Conservation (phyloP, 2,888 invertebrate genomes). For the Acronicta psi region DNA sequence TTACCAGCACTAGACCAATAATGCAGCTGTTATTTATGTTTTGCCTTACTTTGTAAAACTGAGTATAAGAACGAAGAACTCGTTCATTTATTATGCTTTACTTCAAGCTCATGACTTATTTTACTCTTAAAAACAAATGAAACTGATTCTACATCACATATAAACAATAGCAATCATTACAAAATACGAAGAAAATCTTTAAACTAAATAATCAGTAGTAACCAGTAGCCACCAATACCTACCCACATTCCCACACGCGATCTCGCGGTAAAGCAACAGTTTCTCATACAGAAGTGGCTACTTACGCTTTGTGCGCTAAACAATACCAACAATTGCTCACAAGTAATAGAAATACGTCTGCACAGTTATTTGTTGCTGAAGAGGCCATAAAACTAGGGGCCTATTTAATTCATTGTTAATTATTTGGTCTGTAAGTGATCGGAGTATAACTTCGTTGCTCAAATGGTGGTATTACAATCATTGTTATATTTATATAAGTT, state of each 20-base stretch:
- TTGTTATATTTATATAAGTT: too few species aligned
- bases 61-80: too few species aligned
- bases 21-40: too few species aligned
- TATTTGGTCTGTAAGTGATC: slow-evolving; percentile 76
- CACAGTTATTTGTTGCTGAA: slow-evolving; percentile 67
- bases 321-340: slow-evolving; percentile 75
- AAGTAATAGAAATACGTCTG: slow-evolving; percentile 75
- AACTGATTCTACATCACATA: not conserved
- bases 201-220: slow-evolving; percentile 15
- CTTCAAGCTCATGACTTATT: too few species aligned
- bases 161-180: slow-evolving; percentile 2
- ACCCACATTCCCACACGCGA: slow-evolving; percentile 83
- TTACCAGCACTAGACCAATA: too few species aligned
- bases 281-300: slow-evolving; percentile 82
- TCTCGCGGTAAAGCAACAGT: slow-evolving; percentile 71
- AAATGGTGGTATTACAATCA: slow-evolving; percentile 1
- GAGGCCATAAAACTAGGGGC: slow-evolving; percentile 70
- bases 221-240: slow-evolving; percentile 14
- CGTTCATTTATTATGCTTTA: too few species aligned
- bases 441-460: slow-evolving; percentile 54
- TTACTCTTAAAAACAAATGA: not conserved
- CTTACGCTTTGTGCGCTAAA: slow-evolving; percentile 76
- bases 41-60: too few species aligned
- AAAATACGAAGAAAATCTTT: slow-evolving; percentile 4
- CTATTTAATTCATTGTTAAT: slow-evolving; percentile 64